phyloP scores from a whole-genome alignment of 2,113 vertebrate species.

The Dasyornis broadbenti region DNA sequence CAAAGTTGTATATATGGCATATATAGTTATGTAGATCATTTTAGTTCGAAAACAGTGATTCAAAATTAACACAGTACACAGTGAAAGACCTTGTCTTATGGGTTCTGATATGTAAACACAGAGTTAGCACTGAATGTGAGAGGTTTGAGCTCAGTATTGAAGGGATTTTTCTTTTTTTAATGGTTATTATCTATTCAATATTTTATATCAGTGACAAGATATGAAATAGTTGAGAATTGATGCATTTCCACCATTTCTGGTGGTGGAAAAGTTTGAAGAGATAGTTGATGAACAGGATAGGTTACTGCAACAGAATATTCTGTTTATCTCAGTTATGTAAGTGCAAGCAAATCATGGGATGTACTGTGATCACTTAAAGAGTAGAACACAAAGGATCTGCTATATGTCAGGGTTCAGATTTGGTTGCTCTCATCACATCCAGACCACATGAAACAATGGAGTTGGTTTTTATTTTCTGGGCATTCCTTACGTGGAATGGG shows the following conservation, averaged over 20 bases:
- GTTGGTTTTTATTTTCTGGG: not conserved
- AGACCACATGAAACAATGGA: not conserved
- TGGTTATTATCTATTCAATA: not conserved
- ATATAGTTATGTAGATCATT: not conserved
- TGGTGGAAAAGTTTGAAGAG: not conserved
- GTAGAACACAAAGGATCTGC: not conserved
- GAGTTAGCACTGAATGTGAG: not conserved
- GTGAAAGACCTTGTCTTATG: not conserved
- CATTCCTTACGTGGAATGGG: not conserved
- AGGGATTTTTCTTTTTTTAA: not conserved
- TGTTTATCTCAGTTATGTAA: not conserved
- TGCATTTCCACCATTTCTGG: not conserved
- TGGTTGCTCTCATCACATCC: not conserved
- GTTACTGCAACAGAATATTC: not conserved
- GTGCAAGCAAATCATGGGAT: not conserved
- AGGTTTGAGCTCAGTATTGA: not conserved
- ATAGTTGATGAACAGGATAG: not conserved
- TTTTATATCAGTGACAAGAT: not conserved
- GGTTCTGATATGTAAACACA: not conserved
- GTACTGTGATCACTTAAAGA: not conserved
- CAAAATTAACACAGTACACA: not conserved
- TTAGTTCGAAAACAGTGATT: not conserved
- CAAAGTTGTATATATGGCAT: not conserved
- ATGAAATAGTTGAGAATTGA: not conserved
- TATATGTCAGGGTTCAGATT: not conserved